Conservation (phyloP, 2,888 invertebrate genomes). For the Ecliptopera silaceata region DNA sequence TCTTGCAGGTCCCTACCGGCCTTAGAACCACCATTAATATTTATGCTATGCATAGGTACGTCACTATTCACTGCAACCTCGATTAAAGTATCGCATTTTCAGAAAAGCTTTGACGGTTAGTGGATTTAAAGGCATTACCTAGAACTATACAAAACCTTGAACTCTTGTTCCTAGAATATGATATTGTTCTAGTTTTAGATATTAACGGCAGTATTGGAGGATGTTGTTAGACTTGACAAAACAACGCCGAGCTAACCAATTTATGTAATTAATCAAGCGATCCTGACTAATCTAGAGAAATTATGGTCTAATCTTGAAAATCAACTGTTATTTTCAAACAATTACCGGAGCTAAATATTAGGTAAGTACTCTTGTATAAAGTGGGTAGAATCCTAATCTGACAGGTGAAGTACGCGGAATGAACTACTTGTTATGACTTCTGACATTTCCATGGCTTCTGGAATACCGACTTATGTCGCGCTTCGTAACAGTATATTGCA, state of each 20-base stretch:
- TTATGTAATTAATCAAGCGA: background rate
- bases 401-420: constrained; percentile 29
- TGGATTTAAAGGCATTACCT: background rate
- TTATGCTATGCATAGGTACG: constrained; percentile 54
- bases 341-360: too few species aligned
- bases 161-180: background rate
- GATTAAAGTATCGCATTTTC: constrained; percentile 21
- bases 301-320: background rate
- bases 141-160: background rate
- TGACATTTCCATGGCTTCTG: constrained; percentile 64
- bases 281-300: background rate
- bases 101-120: background rate
- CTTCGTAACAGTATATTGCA: constrained; percentile 14
- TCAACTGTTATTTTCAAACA: background rate
- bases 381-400: constrained; percentile 8
- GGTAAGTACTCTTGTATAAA: background rate
- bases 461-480: constrained; percentile 20
- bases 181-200: too few species aligned
- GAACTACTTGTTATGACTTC: constrained; percentile 60
- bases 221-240: too few species aligned
- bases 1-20: constrained; percentile 67
- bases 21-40: constrained; percentile 68
- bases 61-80: constrained; percentile 43
- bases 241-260: background rate
- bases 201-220: too few species aligned